A percentile compares a stretch with the other conserved stretches of the same genome.
phyloP scores from a whole-genome alignment of 2,888 invertebrate genomes.

The Drosophila histrio region DNA sequence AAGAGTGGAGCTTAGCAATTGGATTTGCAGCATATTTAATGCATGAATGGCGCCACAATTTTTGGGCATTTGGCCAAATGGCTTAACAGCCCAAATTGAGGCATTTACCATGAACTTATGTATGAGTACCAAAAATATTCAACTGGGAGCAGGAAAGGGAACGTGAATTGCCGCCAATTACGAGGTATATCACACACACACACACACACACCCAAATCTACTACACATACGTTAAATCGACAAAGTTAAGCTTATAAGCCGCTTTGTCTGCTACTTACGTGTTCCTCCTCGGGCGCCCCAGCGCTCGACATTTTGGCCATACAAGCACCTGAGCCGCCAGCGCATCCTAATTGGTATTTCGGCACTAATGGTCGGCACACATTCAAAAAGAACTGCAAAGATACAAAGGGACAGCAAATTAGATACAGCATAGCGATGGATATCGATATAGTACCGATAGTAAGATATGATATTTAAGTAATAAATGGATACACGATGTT shows the following conservation, averaged over 20 bases:
- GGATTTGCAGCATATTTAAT: constrained; percentile 77
- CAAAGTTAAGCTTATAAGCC: constrained; percentile 58
- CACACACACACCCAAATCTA: not conserved
- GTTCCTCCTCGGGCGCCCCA: constrained; percentile 82
- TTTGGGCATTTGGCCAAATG: constrained; percentile 69
- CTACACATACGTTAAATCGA: constrained; percentile 19
- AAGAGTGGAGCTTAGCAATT: constrained; percentile 63
- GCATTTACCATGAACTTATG: constrained; percentile 56
- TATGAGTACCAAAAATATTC: constrained; percentile 36
- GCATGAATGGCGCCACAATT: constrained; percentile 67
- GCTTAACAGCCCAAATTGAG: constrained; percentile 62
- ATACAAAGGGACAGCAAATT: constrained; percentile 45
- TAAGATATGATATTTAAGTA: not conserved
- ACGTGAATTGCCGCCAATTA: constrained; percentile 48
- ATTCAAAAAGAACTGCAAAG: constrained; percentile 82
- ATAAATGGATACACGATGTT: too few relatives aligned
- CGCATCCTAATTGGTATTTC: constrained; percentile 83
- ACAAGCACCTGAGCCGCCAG: constrained; percentile 83
- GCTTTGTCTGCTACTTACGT: constrained; percentile 78
- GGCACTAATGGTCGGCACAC: constrained; percentile 84
- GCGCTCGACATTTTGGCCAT: constrained; percentile 79
- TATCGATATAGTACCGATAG: too few relatives aligned
- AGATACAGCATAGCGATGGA: constrained; percentile 3
- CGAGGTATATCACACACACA: constrained; percentile 17
- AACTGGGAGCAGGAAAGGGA: constrained; percentile 9